Base-by-base conservation (phyloP, 2,888 invertebrate genomes). In the Nowickia ferox region DNA sequence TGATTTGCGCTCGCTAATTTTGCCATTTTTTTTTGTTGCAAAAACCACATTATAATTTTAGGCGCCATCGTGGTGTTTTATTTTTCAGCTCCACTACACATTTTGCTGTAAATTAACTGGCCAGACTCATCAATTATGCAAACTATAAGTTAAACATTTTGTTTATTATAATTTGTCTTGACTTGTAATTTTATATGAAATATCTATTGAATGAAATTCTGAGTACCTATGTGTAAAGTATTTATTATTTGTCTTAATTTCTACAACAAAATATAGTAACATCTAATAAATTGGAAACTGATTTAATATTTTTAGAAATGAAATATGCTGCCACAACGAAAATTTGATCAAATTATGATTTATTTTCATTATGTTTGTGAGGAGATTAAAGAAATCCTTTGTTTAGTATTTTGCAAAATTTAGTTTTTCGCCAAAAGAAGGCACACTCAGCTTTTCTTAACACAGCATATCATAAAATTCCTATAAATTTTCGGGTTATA, bases 21-120 rank as follows among this genome's bases (percentile, higher is more conserved):
- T 51, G 38, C 38, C 15, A 30, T 6, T 30, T 30, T 30, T 40
- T 15, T 76, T 53, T 55, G 30, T 40, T 61, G 51, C 9, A 22
- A 30, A 30, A 80, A 66, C 15, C n/a, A 74, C 11, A 71, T 55
- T 75, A 65, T 76, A 66, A 72, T 80, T 84, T 80, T 44, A 78
- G 84, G 84, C 84, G 84, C 84, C 84, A 42, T 30, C 40, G 38
- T 55, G 53, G 19, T 30, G 17, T 57, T 66, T 40, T 9, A 9
- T 46, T 30, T 30, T 30, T 30, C 30, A 30, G 38, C 44, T 40
- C 6, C 38, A 30, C 5, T 13, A 6, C 38, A 15, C 9, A 40
- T 55, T 71, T 55, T 13, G n/a, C 9, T n/a, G 68, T n/a, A 42
- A 69, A 78, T 69, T 59, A 61, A 30, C 22, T 68, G 57, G 15